Evolutionary conservation across 2,113 vertebrate species (phyloP), one percentile per base, ranked within the genome.

Genomic region (Lamprologus tigripictilis): DNA sequence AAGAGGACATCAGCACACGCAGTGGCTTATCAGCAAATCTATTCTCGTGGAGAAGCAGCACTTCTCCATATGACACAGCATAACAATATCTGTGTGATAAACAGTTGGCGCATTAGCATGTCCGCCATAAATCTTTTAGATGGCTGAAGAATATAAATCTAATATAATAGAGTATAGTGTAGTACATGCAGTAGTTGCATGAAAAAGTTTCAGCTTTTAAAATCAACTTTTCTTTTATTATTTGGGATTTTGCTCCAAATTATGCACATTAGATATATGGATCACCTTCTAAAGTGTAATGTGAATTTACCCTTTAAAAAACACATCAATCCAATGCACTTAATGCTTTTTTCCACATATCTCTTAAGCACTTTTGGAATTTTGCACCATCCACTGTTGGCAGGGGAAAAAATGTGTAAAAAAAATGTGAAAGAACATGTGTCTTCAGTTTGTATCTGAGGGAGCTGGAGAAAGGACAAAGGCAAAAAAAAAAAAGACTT

Each of bases 21-120:
- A 84, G 57, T 73, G 89, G 86, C 85, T 83, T 83, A 86, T 94
- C 94, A 93, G 92, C 92, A 93, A 45, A 93, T 94, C 90, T 92
- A 85, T 89, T 92, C 86, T 21, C 84, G 90, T 81, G 55, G 90
- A 83, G 16, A 84, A 26, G 87, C 84, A 86, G 86, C 88, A 49
- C 88, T 79, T 86, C 83, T 85, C 76, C 89, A 14, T 71, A 23
- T 87, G 89, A 88, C 90, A 54, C 86, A 83, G 88, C 54, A 31
- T 57, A 94, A 92, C 89, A 87, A 58, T 92, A 91, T 78, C 71
- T 86, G 53, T 51, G 42, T 84, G 84, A 88, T 89, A 49, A 88
- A 89, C 83, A 84, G 12, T 42, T 84, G 83, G 53, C 9, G 35
- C 5, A 17, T 91, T 78, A 58, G 84, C 83, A 82, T 47, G 42